Conservation (phyloP, 2,888 invertebrate species). For the Eulithis prunata region DNA sequence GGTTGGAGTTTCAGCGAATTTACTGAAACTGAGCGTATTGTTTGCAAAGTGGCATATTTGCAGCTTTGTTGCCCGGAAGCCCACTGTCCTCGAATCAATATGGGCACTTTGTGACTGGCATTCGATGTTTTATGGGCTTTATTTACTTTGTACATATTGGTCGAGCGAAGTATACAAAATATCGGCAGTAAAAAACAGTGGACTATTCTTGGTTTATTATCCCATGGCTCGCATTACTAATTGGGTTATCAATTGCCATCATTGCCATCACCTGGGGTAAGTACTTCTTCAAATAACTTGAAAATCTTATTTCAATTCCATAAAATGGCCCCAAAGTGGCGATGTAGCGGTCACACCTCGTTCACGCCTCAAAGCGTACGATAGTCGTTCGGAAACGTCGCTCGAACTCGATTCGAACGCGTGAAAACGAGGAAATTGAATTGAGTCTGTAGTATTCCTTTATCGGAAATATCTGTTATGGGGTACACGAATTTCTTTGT, state of each 20-base stretch:
- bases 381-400: constrained; percentile 35
- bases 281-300: background rate
- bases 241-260: background rate
- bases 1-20: constrained; percentile 46
- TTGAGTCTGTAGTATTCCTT: constrained; percentile 55
- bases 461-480: constrained; percentile 56
- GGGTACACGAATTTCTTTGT: constrained; percentile 50
- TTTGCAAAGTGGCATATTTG: constrained; percentile 53
- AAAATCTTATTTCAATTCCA: constrained; percentile 11
- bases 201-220: background rate
- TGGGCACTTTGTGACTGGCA: constrained; percentile 32
- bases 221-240: background rate
- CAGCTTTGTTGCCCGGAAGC: constrained; percentile 41
- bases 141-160: constrained; percentile 7
- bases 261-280: background rate
- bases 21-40: constrained; percentile 47
- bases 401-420: constrained; percentile 37
- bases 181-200: background rate
- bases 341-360: constrained; percentile 30
- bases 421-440: constrained; percentile 65
- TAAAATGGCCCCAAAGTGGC: constrained; percentile 22
- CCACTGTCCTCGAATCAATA: constrained; percentile 41
- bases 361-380: constrained; percentile 28
- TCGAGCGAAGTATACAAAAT: background rate
- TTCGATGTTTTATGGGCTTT: constrained; percentile 28